Evolutionary conservation across 2,113 vertebrate species (phyloP), one percentile per base, ranked within the genome.

Genomic region (Coptodon rendalli): DNA sequence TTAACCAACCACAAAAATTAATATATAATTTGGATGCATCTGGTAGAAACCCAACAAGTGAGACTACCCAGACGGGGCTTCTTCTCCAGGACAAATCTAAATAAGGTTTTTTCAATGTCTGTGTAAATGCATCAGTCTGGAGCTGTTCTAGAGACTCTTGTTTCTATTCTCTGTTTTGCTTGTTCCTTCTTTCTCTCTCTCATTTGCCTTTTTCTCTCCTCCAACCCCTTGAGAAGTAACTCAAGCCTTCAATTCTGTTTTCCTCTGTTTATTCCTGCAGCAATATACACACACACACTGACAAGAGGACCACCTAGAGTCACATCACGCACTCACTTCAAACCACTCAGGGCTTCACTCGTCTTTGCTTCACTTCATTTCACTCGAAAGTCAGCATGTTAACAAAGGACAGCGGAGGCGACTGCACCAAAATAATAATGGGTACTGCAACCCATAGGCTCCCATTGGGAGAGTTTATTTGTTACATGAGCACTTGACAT

Each of bases 401-500:
- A 88, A 80, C 84, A 92, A 68, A 91, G 53, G 57, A 68, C 6
- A 16, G 76, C 24, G 40, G 71, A 24, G 38, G 43, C 9, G 29
- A 24, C 14, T 63, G 81, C 5, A 6, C 82, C 87, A 89, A 91
- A 93, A 89, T 91, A 90, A 91, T 84, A 85, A 92, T 84, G 83
- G 84, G 57, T 57, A 76, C 31, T 82, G 83, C 84, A 89, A 40
- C n/a, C 22, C 34, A 31, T 27, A 54, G 53, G 57, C 43, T 85
- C 84, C 82, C 7, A 6, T 66, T 5, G 5, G 59, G n/a, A 63
- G 83, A 89, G 86, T 91, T 92, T 84, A 85, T 94, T 90, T 91
- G 78, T 87, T 89, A 87, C 83, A 90, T 82, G 79, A 89, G 83
- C 90, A 93, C 93, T 93, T 89, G 91, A 78, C 90, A 91, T 94